A percentile compares a stretch with the other conserved stretches of the same genome.
phyloP scores from a whole-genome alignment of 2,113 vertebrate genomes.

The Scophthalmus maximus region DNA sequence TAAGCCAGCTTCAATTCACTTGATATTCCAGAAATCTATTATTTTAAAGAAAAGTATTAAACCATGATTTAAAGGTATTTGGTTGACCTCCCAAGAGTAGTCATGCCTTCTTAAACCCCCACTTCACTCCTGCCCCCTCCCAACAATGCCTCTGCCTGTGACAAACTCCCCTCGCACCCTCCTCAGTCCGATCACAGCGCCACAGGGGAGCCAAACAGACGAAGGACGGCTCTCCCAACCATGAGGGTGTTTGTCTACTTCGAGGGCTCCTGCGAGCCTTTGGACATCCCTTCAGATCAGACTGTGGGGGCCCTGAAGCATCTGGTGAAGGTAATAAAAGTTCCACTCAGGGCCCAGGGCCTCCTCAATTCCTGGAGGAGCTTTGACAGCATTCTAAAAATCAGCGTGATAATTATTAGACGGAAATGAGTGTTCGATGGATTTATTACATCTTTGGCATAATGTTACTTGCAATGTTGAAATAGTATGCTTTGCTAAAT shows the following conservation, averaged over 20 bases:
- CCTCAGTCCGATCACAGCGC: neutral
- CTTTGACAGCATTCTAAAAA: neutral
- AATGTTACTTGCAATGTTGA: neutral
- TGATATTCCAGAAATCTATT: too few relatives aligned
- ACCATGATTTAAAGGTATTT: neutral
- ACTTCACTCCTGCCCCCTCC: conserved; percentile 7
- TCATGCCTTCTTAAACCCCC: neutral
- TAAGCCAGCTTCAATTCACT: too few relatives aligned
- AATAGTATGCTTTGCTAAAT: neutral
- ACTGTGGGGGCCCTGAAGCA: conserved; percentile 79
- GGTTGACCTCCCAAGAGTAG: neutral
- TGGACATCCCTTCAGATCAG: conserved; percentile 77
- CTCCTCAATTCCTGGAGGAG: neutral
- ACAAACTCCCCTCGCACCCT: conserved; percentile 17
- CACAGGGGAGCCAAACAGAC: neutral
- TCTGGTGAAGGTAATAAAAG: conserved; percentile 81
- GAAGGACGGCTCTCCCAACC: conserved; percentile 7
- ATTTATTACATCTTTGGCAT: neutral
- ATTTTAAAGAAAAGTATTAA: neutral
- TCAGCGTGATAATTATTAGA: neutral
- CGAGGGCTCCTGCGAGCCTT: conserved; percentile 79
- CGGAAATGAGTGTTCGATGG: neutral
- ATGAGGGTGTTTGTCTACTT: conserved; percentile 84
- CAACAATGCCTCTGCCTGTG: neutral
- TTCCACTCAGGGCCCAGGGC: neutral